Base-by-base conservation (phyloP, 1,140 invertebrate species). In the Microplitis mediator region DNA sequence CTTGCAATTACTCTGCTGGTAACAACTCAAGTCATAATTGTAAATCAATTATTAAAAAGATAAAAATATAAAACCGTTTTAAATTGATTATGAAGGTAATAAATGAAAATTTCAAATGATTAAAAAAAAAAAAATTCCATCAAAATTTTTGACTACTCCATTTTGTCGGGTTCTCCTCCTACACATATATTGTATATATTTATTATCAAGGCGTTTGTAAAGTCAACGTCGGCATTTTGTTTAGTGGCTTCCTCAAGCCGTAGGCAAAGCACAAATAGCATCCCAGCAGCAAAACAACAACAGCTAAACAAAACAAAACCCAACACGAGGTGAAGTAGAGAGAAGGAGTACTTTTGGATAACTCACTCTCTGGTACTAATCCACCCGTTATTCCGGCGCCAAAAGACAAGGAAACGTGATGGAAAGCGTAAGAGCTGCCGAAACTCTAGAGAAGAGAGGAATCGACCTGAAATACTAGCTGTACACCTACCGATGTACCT, bases 301-400 rank as follows among this genome's bases (percentile, higher is more conserved):
- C 39, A 45, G 39, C 39, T 45, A 6, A 45, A 66, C 45, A 51
- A 73, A 73, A 69, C 65, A 71, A 73, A 77, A 76, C 76, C 75
- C 51, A 4, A 51, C 16, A 16, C 45, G 52, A 71, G 75, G 74
- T 74, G 64, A 73, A 74, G 72, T 74, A 75, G 69, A 70, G 78
- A 75, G 75, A 79, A 75, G 74, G 78, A 78, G 73, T 75, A 23
- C 39, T 45, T 77, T 67, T 16, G 65, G 65, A 67, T 72, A 77
- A 76, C 76, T 78, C 45, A 71, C 61, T 69, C 61, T 69, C 66
- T 23, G 56, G 61, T 64, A 34, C 71, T 77, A 77, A 77, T 77
- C 74, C 68, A 58, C 9, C 64, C 75, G 71, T 77, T 78, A 81
- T 74, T 76, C 74, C 68, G 56, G 56, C 31, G 51, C n/a, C 52